Evolutionary conservation across 2,888 invertebrate species (phyloP).

Genomic region (Rhopalosiphum nymphaeae): DNA sequence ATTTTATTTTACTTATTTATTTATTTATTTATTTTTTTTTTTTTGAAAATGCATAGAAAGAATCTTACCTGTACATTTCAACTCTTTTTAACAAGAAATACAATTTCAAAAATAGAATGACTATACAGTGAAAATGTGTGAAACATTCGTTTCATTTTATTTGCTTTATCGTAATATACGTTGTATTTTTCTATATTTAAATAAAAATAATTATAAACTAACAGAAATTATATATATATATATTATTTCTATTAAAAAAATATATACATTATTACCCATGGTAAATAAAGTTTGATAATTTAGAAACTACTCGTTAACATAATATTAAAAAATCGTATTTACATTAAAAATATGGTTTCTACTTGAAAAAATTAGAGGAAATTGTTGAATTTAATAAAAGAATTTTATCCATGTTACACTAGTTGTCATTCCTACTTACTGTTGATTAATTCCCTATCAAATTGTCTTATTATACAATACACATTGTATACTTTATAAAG

Average conservation of each 20-base stretch:
- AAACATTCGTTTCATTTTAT: neutral
- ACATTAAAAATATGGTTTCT: neutral
- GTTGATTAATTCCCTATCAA: no score
- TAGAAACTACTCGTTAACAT: neutral
- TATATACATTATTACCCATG: neutral
- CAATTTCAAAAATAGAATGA: neutral
- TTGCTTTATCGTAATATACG: neutral
- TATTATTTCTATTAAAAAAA: neutral
- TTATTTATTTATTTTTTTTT: neutral
- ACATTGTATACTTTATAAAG: no score
- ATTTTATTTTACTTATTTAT: no score
- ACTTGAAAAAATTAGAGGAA: neutral
- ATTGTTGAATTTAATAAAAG: neutral
- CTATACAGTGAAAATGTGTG: neutral
- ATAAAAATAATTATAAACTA: neutral
- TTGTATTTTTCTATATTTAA: neutral
- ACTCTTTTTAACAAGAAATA: neutral
- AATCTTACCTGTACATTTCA: neutral
- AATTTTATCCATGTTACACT: neutral
- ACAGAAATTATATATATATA: neutral
- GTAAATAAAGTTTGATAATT: neutral
- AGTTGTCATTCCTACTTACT: no score
- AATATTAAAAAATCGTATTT: neutral
- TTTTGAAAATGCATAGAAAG: neutral
- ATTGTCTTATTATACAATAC: no score